These are phyloP conservation scores for Helarctos malayanus DNA, from an alignment of 2,797 vertebrate species.

Conservation along the genomic window DNA sequence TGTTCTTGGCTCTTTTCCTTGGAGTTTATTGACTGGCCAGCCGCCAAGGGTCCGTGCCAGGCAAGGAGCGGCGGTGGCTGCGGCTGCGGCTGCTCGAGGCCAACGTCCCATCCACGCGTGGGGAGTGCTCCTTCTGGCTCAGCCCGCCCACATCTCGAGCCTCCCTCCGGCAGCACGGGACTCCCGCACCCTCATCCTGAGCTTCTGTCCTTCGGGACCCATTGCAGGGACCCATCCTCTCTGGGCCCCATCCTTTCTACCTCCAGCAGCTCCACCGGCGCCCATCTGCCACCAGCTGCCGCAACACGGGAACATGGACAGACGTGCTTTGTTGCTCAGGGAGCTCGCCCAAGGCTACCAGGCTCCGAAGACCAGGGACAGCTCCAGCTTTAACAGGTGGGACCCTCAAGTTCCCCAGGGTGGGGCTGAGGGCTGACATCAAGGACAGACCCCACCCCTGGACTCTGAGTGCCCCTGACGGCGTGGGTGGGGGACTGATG, in stretches of 20 bases:
- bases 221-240: rapidly evolving
- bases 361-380: rapidly evolving
- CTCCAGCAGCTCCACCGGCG: background rate
- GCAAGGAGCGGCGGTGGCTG: background rate
- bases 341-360: background rate
- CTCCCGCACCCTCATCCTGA: rapidly evolving
- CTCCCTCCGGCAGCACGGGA: rapidly evolving
- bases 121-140: background rate
- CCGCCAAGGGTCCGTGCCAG: rapidly evolving
- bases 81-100: background rate
- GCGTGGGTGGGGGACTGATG: background rate
- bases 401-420: no score
- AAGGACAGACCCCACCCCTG: background rate
- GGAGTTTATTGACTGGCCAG: background rate
- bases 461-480: background rate
- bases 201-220: background rate
- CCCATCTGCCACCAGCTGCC: background rate
- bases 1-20: background rate
- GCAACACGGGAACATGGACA: rapidly evolving
- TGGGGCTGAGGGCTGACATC: background rate
- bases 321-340: rapidly evolving
- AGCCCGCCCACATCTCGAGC: rapidly evolving
- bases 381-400: background rate
- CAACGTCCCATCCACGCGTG: rapidly evolving
- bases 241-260: background rate